Conservation (phyloP, 2,113 vertebrate species). For the Syngnathus typhle region DNA sequence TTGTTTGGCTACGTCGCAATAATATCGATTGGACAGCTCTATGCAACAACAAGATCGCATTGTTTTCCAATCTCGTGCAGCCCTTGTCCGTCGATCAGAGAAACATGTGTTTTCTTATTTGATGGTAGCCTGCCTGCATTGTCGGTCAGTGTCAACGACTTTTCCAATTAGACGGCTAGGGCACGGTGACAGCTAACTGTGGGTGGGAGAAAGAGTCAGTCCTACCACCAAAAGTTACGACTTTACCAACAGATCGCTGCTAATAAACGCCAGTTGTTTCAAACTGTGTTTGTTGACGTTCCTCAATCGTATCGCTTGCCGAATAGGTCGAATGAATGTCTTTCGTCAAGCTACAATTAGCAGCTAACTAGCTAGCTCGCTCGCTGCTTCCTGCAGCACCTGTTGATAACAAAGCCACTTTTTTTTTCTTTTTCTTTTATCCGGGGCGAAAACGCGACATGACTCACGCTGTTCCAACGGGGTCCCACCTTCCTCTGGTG, state of each 20-base stretch:
- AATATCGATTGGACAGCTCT: too few species aligned
- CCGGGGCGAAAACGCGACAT: constrained; percentile 5
- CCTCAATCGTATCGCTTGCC: neutral
- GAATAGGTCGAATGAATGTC: neutral
- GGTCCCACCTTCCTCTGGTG: neutral
- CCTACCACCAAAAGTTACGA: neutral
- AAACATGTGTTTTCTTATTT: too few species aligned
- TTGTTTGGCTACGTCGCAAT: too few species aligned
- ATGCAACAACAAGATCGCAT: too few species aligned
- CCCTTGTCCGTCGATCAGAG: too few species aligned
- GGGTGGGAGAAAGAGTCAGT: neutral
- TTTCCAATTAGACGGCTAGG: neutral
- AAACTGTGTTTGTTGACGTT: neutral
- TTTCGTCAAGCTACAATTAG: constrained; percentile 38
- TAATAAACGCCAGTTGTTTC: neutral
- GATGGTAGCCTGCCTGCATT: too few species aligned
- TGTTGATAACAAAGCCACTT: constrained; percentile 67
- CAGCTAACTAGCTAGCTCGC: constrained; percentile 47
- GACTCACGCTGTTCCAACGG: constrained; percentile 44
- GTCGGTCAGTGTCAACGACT: too few species aligned
- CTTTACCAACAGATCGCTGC: neutral
- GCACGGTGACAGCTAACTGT: neutral
- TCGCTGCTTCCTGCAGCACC: constrained; percentile 51
- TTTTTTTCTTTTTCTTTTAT: constrained; percentile 18
- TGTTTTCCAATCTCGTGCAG: too few species aligned